Base-by-base conservation (phyloP, 64 coral and sea anemone genomes). In the Stichodactyla helianthus region DNA sequence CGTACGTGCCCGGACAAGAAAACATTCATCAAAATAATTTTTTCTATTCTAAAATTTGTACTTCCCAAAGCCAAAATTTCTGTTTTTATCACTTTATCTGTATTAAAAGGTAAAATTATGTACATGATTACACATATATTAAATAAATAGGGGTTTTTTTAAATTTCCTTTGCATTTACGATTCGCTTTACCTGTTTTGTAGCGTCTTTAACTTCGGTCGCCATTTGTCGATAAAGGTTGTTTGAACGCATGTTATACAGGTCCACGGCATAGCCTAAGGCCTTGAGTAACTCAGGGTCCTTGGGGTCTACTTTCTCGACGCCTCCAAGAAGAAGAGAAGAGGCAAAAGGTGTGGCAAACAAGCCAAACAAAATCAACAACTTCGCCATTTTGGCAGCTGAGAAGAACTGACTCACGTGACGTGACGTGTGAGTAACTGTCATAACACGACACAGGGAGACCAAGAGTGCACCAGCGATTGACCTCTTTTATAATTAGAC, bases 151-250 rank as follows among this genome's bases (percentile, higher is more conserved):
- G 35, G 35, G 35, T 44, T 44, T 44, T 44, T 44, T 2, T 3
- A 44, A 44, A 44, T 44, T 44, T 44, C 35, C 4, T 44, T 44
- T 3, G 4, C 2, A 44, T 44, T 44, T 44, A 25, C n/a, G 52
- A 51, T 79, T 5, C 18, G 51, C 79, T 62, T 71, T 9, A 99
- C 97, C 91, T 99, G 97, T 79, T 91, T 93, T 1, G 97, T 99
- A 16, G 97, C 93, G 35, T 95, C 97, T 3, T 27, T 86, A 7
- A 94, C 88, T 70, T 88, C 67, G 0, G 90, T 77, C 10, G 97
- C 71, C 86, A 99, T 93, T 35, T 88, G 64, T 8, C 93, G 97
- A 71, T 99, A 99, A 53, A 93, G 19, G 88, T 95, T 99, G 90
- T 99, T 99, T 31, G 93, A 94, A 82, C 91, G 78, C 16, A 77